phyloP scores from a whole-genome alignment of 1,140 invertebrate genomes.

The Teleogryllus occipitalis region DNA sequence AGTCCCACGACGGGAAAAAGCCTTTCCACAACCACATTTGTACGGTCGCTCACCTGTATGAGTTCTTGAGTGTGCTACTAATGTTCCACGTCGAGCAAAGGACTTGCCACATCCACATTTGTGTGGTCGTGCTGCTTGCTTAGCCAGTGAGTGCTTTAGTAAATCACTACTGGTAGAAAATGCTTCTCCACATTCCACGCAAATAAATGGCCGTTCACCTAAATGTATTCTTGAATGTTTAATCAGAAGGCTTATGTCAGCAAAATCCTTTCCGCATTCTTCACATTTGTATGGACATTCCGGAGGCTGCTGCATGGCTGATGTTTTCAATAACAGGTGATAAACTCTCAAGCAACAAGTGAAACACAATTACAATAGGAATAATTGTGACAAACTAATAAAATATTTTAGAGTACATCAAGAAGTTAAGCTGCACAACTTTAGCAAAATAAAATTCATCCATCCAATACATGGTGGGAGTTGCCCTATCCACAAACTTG shows the following conservation, averaged over 20 bases:
- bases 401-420: background rate
- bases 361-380: background rate
- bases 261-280: background rate
- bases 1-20: constrained; percentile 34
- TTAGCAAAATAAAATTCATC: too few relatives aligned
- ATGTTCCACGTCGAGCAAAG: background rate
- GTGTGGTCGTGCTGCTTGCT: background rate
- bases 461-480: background rate
- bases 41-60: constrained; percentile 19
- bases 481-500: background rate
- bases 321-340: background rate
- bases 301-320: background rate
- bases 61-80: background rate
- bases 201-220: background rate
- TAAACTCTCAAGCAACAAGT: background rate
- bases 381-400: background rate
- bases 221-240: background rate
- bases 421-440: too few relatives aligned
- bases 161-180: background rate
- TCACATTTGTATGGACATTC: background rate
- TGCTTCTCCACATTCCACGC: background rate
- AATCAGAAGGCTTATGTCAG: background rate
- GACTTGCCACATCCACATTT: constrained; percentile 7
- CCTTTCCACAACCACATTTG: constrained; percentile 27
- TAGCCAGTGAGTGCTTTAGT: background rate